Evolutionary conservation across 2,113 vertebrate species (phyloP).

Genomic region (Colossoma macropomum): DNA sequence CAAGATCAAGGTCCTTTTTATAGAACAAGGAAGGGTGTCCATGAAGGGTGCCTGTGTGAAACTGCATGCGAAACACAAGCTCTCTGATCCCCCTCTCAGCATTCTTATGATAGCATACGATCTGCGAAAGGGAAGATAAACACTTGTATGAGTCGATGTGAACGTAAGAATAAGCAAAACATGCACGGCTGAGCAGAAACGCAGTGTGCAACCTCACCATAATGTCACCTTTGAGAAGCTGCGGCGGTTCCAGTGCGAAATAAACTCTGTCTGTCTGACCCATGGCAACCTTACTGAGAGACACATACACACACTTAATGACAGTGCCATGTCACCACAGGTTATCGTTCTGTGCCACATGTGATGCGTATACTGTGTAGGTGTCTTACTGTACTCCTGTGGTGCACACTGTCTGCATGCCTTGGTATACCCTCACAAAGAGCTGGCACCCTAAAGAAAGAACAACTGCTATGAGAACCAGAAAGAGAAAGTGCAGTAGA

Average conservation of each 20-base stretch:
- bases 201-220: constrained; percentile 79
- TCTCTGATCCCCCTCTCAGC: constrained; percentile 75
- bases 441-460: constrained; percentile 81
- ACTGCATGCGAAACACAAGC: constrained; percentile 89
- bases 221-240: constrained; percentile 91
- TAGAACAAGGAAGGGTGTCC: constrained; percentile 78
- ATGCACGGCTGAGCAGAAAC: neutral
- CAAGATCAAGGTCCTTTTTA: constrained; percentile 89
- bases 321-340: neutral
- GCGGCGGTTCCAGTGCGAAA: constrained; percentile 88
- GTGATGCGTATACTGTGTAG: neutral
- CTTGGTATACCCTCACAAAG: constrained; percentile 92
- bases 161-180: neutral
- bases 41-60: constrained; percentile 87
- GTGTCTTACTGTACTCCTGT: constrained; percentile 91
- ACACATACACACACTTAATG: constrained; percentile 43
- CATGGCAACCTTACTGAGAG: constrained; percentile 78
- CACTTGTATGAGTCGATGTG: neutral
- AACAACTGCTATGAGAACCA: constrained; percentile 43
- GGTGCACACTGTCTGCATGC: constrained; percentile 87
- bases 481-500: neutral
- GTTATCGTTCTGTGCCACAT: neutral
- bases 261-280: constrained; percentile 80
- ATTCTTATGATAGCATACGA: constrained; percentile 90
- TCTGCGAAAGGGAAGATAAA: constrained; percentile 68